Conservation (phyloP, 2,113 vertebrate genomes). For the Poeciliopsis retropinna region DNA sequence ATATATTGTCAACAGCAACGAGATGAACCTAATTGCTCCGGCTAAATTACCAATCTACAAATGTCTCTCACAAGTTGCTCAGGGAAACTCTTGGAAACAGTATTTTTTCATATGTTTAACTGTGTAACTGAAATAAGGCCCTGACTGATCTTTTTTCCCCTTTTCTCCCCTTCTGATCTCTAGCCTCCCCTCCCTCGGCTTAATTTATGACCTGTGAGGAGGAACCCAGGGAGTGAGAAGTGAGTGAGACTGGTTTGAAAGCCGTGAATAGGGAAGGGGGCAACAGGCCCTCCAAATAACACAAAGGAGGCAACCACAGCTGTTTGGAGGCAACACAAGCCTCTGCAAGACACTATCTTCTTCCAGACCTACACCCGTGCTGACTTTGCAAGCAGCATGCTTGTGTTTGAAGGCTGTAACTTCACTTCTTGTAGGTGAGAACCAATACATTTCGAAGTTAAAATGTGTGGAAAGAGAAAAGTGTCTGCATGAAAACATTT, state of each 20-base stretch:
- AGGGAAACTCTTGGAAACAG: conserved; percentile 6
- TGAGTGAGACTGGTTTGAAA: conserved; percentile 82
- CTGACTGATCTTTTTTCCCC: conserved; percentile 69
- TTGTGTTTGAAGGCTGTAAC: conserved; percentile 43
- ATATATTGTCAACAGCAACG: conserved; percentile 74
- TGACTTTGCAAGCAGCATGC: conserved; percentile 47
- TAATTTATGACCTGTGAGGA: conserved; percentile 83
- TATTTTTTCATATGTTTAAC: conserved; percentile 46
- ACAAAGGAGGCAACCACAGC: conserved; percentile 74
- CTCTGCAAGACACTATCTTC: conserved; percentile 55
- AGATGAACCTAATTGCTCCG: conserved; percentile 55
- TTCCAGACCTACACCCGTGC: conserved; percentile 59
- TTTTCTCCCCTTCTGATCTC: conserved; percentile 50
- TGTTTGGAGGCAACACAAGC: conserved; percentile 72
- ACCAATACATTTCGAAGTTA: background rate
- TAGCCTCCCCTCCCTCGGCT: conserved; percentile 52
- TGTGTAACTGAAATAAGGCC: conserved; percentile 63
- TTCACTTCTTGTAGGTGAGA: background rate
- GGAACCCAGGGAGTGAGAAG: conserved; percentile 80
- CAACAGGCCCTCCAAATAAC: conserved; percentile 78
- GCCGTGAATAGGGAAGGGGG: conserved; percentile 77
- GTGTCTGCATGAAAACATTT: background rate
- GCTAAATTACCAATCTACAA: conserved; percentile 42
- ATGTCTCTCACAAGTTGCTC: conserved; percentile 2
- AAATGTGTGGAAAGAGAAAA: background rate